A percentile compares a stretch with the other conserved stretches of the same genome.
These are phyloP conservation scores for Bambusicola thoracicus DNA, from an alignment of 2,113 vertebrate genomes.

Conservation along the genomic window DNA sequence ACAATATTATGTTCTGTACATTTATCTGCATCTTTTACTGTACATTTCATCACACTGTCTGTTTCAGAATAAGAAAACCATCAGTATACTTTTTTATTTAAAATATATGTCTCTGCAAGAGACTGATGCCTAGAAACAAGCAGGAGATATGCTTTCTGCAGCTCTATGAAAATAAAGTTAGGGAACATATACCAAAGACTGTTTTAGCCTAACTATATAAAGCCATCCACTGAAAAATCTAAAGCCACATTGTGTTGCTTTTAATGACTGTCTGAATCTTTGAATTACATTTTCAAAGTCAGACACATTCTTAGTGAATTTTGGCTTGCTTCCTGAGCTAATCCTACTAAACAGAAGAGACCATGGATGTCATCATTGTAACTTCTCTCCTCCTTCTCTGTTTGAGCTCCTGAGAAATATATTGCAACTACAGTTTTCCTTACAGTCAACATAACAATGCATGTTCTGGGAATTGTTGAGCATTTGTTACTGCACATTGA, in stretches of 20 bases:
- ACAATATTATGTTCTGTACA: rapidly evolving
- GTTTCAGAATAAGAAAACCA: not conserved
- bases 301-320: not conserved
- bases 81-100: not conserved
- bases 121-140: not conserved
- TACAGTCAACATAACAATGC: not conserved
- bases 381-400: not conserved
- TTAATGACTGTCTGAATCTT: not conserved
- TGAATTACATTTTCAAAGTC: not conserved
- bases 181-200: not conserved
- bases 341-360: not conserved
- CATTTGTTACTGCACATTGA: not conserved
- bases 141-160: not conserved
- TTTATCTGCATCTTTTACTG: not conserved
- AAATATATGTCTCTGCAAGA: not conserved
- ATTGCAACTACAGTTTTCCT: not conserved
- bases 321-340: not conserved
- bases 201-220: not conserved
- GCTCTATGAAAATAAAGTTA: not conserved
- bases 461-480: not conserved
- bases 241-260: not conserved
- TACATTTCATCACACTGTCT: not conserved
- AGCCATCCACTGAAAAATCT: not conserved
- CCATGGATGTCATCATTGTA: not conserved
- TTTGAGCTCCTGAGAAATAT: not conserved